These are phyloP conservation scores for Lamellibrachia satsuma DNA, from an alignment of 2,888 invertebrate species.

Conservation along the genomic window DNA sequence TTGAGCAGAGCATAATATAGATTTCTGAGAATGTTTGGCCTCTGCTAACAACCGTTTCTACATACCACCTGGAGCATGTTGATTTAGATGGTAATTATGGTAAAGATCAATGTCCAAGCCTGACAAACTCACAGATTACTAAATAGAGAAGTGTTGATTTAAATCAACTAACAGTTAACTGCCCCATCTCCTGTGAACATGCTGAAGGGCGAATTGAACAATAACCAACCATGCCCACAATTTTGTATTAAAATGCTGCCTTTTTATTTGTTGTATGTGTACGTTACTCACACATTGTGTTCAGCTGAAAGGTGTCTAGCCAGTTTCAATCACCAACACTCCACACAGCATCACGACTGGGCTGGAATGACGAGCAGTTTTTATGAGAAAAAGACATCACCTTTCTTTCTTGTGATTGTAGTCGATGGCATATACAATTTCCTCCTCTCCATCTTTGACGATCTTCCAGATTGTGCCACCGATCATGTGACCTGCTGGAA, in stretches of 20 bases:
- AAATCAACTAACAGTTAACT: too few species aligned
- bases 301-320: too few species aligned
- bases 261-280: background rate
- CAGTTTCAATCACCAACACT: background rate
- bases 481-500: constrained; percentile 96
- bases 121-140: background rate
- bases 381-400: constrained; percentile 44
- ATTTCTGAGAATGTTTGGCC: background rate
- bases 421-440: constrained; percentile 96
- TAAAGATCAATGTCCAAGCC: background rate
- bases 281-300: too few species aligned
- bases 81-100: background rate
- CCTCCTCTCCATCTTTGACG: constrained; percentile 96
- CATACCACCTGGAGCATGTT: background rate
- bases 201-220: background rate
- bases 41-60: background rate
- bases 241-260: background rate
- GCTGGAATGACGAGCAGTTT: background rate
- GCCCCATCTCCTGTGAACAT: too few species aligned
- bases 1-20: background rate
- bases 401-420: constrained; percentile 99
- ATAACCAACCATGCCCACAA: background rate
- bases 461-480: constrained; percentile 99
- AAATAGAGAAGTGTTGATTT: background rate
- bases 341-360: background rate